These are phyloP conservation scores for Paramormyrops kingsleyae DNA, from an alignment of 2,113 vertebrate species.

Conservation along the genomic window DNA sequence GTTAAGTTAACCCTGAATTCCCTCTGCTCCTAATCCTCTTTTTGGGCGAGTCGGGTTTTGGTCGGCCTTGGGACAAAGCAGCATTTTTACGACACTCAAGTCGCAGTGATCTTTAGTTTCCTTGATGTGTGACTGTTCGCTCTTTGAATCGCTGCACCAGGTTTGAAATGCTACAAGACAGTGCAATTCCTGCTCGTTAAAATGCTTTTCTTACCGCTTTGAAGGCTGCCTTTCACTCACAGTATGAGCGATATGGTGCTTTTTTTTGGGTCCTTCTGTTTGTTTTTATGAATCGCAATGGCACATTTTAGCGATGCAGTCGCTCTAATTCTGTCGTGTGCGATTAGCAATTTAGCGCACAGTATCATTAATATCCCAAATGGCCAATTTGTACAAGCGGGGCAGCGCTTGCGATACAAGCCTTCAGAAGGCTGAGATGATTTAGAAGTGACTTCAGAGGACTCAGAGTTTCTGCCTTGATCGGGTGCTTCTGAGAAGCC, in stretches of 20 bases:
- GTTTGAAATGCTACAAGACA: not conserved
- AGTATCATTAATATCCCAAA: not conserved
- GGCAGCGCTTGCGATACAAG: not conserved
- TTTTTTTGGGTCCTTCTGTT: not conserved
- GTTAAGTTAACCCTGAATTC: not conserved
- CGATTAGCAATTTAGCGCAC: not conserved
- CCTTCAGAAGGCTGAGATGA: not conserved
- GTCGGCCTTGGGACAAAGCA: not conserved
- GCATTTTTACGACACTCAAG: not conserved
- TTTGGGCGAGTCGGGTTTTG: not conserved
- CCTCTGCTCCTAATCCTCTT: not conserved
- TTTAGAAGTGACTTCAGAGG: not conserved
- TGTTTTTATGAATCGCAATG: not conserved
- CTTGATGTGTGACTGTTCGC: not conserved
- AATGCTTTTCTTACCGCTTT: not conserved
- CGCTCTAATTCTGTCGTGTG: not conserved
- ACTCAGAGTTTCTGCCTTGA: not conserved
- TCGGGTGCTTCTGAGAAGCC: slow-evolving; percentile 16
- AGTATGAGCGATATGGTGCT: not conserved
- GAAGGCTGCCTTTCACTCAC: not conserved
- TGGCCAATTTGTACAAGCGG: not conserved
- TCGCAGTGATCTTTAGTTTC: not conserved
- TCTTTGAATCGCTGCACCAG: not conserved
- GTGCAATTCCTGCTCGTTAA: not conserved
- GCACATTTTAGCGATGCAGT: not conserved